These are phyloP conservation scores for Neostethus bicornis DNA, from an alignment of 2,797 vertebrate genomes.

Conservation along the genomic window DNA sequence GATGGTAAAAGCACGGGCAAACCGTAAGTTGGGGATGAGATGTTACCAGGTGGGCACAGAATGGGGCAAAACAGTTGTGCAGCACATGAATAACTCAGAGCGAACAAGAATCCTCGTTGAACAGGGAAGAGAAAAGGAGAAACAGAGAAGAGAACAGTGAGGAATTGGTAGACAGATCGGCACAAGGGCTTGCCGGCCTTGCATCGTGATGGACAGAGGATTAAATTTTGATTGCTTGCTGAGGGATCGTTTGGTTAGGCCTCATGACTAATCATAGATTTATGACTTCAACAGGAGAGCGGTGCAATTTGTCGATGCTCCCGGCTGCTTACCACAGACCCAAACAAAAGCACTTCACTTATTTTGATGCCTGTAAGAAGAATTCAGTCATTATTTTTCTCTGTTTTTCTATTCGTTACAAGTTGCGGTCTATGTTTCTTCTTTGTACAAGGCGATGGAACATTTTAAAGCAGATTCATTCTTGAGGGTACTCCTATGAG, in stretches of 20 bases:
- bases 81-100: constrained; percentile 40
- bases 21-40: constrained; percentile 35
- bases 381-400: constrained; percentile 13
- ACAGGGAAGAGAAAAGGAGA: constrained; percentile 30
- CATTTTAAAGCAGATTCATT: background rate
- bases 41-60: constrained; percentile 43
- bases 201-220: constrained; percentile 59
- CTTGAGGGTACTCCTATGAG: background rate
- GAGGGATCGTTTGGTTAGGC: constrained; percentile 59
- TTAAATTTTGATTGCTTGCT: constrained; percentile 59
- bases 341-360: constrained; percentile 27
- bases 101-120: constrained; percentile 43
- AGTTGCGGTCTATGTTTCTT: constrained; percentile 9
- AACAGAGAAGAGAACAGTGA: constrained; percentile 22
- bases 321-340: constrained; percentile 13
- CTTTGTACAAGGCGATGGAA: background rate
- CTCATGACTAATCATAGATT: constrained; percentile 64
- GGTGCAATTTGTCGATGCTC: constrained; percentile 29
- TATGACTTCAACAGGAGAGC: constrained; percentile 46
- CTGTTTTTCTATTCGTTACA: constrained; percentile 17
- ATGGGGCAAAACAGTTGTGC: constrained; percentile 49
- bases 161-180: constrained; percentile 26
- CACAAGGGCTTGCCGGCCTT: constrained; percentile 41
- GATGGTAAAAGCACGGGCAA: constrained; percentile 27
- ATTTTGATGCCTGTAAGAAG: constrained; percentile 30